Evolutionary conservation across 2,797 vertebrate genomes (phyloP).

Genomic region (Poliocrania exsul): DNA sequence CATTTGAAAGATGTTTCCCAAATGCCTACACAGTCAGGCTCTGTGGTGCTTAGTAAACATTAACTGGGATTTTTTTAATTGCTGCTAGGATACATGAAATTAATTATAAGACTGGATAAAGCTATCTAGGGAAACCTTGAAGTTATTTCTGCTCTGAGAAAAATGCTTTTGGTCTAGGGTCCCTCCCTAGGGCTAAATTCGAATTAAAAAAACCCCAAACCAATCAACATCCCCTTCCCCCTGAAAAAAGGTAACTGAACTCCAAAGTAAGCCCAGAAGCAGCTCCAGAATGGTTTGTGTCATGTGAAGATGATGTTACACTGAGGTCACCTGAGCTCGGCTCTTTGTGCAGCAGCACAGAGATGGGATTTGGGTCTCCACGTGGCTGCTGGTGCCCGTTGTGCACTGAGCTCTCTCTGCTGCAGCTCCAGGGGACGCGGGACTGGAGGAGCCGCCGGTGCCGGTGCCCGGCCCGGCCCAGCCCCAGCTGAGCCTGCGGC

Average conservation of each 20-base stretch:
- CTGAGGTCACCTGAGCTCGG: neutral
- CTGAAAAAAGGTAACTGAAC: neutral
- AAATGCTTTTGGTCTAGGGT: neutral
- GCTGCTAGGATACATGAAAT: neutral
- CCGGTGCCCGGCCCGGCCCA: slow-evolving; percentile 14
- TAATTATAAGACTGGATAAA: neutral
- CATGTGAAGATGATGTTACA: neutral
- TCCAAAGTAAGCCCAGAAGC: neutral
- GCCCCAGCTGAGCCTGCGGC: slow-evolving; percentile 80
- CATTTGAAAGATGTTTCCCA: neutral
- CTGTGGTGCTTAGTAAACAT: neutral
- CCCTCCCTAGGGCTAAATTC: neutral
- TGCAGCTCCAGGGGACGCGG: slow-evolving; percentile 32
- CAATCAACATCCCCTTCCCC: neutral
- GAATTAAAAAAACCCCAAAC: neutral
- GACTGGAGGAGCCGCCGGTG: slow-evolving; percentile 24
- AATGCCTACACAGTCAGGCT: neutral
- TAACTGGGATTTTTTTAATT: neutral
- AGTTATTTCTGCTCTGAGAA: neutral
- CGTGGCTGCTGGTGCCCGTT: neutral
- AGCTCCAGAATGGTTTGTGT: neutral
- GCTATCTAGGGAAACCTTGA: neutral
- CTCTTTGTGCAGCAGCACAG: neutral
- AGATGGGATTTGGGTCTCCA: neutral
- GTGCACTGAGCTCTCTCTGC: neutral